Conservation (phyloP, 2,888 invertebrate species). For the Blastobasis lacticolella region DNA sequence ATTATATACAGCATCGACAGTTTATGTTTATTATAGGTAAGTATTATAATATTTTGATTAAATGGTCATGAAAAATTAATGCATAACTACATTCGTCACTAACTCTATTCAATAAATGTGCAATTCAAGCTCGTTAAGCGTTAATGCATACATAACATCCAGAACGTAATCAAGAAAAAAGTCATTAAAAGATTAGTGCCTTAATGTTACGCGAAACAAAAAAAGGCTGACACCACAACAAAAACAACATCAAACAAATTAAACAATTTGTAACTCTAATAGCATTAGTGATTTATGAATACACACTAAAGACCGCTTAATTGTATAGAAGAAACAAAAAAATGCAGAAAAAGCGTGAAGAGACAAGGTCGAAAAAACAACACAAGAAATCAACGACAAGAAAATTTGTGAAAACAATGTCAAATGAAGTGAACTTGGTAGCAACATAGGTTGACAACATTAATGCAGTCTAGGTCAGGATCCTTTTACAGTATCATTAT, state of each 20-base stretch:
- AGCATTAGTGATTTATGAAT: conserved; percentile 26
- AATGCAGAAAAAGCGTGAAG: conserved; percentile 20
- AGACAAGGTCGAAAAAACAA: conserved; percentile 15
- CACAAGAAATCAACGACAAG: conserved; percentile 1
- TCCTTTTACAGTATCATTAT: background rate
- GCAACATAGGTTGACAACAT: background rate
- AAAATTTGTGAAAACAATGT: conserved; percentile 3
- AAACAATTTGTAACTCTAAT: conserved; percentile 24
- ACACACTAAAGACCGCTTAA: conserved; percentile 22
- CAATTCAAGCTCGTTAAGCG: no score
- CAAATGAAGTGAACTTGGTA: background rate
- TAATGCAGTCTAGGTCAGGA: background rate
- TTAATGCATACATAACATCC: no score
- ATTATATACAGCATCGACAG: no score
- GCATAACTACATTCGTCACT: no score
- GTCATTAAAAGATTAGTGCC: no score
- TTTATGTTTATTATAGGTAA: no score
- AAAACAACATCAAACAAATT: conserved; percentile 20
- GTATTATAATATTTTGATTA: no score
- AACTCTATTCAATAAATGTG: no score
- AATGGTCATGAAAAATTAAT: no score
- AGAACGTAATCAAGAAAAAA: no score
- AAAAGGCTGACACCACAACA: conserved; percentile 4
- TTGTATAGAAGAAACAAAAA: conserved; percentile 22
- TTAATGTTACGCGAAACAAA: no score